Percentiles rank a stretch among this genome's conserved stretches.
Evolutionary conservation across 2,888 invertebrate genomes (phyloP).

Genomic region (Drosophila lacicola): DNA sequence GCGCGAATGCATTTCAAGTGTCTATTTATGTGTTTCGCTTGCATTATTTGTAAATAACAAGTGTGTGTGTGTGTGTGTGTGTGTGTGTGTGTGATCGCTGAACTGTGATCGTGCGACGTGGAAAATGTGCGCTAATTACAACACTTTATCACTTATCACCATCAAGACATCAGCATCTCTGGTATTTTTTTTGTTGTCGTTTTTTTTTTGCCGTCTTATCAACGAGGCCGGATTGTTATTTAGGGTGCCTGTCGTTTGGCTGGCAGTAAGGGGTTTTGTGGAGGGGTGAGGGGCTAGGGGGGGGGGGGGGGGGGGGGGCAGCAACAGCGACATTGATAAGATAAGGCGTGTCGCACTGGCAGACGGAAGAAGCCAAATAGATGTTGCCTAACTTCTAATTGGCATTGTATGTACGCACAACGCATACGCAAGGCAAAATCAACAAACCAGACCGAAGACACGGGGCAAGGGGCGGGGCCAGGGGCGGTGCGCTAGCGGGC

Average conservation of each 20-base stretch:
- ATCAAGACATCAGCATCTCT: conserved; percentile 38
- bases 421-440: conserved; percentile 10
- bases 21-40: background rate
- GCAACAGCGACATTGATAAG: conserved; percentile 43
- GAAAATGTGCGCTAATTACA: conserved; percentile 70
- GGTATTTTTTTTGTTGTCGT: background rate
- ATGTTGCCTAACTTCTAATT: conserved; percentile 74
- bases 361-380: conserved; percentile 9
- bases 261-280: background rate
- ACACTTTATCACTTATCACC: conserved; percentile 64
- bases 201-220: conserved; percentile 23
- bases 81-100: conserved; percentile 14
- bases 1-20: background rate
- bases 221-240: conserved; percentile 17
- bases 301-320: background rate
- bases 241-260: background rate
- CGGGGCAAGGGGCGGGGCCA: background rate
- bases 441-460: background rate
- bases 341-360: conserved; percentile 36
- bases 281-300: too few relatives aligned
- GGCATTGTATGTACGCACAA: conserved; percentile 63
- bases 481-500: background rate
- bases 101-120: conserved; percentile 40
- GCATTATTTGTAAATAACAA: conserved; percentile 28
- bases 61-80: background rate